phyloP scores from a whole-genome alignment of 1,140 invertebrate species.

The Neotoxoptera formosana region DNA sequence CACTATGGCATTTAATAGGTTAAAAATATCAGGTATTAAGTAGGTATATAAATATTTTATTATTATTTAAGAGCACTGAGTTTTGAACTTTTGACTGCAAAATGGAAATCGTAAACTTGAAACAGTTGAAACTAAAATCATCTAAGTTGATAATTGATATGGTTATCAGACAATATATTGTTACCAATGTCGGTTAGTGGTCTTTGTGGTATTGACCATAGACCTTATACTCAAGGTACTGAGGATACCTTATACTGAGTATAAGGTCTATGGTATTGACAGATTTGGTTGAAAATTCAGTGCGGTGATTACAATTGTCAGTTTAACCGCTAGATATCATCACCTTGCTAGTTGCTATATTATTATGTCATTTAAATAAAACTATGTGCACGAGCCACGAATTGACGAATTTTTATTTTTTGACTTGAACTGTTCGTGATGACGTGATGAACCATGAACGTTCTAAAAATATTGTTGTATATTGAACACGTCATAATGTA shows the following conservation, averaged over 20 bases:
- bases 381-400: not conserved
- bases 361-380: not conserved
- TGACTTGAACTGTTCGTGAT: not conserved
- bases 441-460: not conserved
- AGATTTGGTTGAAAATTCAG: not conserved
- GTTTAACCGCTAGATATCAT: conserved; percentile 3
- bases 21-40: not conserved
- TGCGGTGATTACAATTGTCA: not conserved
- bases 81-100: too few relatives aligned
- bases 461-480: not conserved
- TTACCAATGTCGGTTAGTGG: not conserved
- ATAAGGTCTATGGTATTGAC: too few relatives aligned
- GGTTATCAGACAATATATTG: not conserved
- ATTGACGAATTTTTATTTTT: not conserved
- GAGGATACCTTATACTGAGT: too few relatives aligned
- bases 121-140: not conserved
- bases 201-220: too few relatives aligned
- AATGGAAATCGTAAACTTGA: too few relatives aligned
- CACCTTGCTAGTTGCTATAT: too few relatives aligned
- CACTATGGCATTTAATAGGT: not conserved
- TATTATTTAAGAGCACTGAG: not conserved
- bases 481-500: not conserved
- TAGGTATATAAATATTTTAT: not conserved
- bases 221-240: too few relatives aligned
- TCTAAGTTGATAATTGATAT: conserved; percentile 1